Evolutionary conservation across 2,888 invertebrate species (phyloP).

Genomic region (Autographa gamma): DNA sequence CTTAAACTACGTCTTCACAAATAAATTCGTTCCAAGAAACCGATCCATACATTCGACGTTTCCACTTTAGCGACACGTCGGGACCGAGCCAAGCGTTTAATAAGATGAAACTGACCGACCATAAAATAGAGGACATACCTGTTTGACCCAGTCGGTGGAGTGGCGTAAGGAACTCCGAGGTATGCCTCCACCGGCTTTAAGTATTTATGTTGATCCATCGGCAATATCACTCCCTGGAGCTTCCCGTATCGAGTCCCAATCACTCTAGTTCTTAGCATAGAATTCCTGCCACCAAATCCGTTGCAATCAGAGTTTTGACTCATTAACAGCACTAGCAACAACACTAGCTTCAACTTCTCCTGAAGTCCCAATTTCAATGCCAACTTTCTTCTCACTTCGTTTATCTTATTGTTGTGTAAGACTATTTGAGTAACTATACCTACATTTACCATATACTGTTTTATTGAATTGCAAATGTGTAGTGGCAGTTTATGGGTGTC

Average conservation of each 20-base stretch:
- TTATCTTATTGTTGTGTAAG: conserved; percentile 48
- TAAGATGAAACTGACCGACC: conserved; percentile 54
- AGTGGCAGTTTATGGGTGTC: conserved; percentile 83
- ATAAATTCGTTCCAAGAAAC: conserved; percentile 49
- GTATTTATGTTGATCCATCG: conserved; percentile 93
- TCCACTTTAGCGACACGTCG: conserved; percentile 50
- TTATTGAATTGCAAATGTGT: conserved; percentile 86
- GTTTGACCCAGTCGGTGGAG: conserved; percentile 94
- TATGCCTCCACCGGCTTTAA: conserved; percentile 94
- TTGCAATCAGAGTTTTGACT: conserved; percentile 79
- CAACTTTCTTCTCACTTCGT: conserved; percentile 59
- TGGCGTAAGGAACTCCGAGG: conserved; percentile 96
- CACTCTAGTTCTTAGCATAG: conserved; percentile 93
- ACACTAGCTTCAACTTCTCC: conserved; percentile 73
- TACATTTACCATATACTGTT: conserved; percentile 75
- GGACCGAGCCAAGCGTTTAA: conserved; percentile 53
- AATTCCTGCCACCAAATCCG: conserved; percentile 88
- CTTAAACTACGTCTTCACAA: conserved; percentile 24
- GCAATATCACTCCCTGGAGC: conserved; percentile 94
- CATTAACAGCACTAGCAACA: conserved; percentile 76
- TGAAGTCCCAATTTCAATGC: conserved; percentile 62
- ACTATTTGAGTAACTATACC: conserved; percentile 56
- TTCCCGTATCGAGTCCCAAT: conserved; percentile 96
- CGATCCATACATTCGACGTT: conserved; percentile 48
- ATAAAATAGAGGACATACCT: conserved; percentile 85